These are phyloP conservation scores for Asobara japonica DNA, from an alignment of 1,140 invertebrate species.

Conservation along the genomic window DNA sequence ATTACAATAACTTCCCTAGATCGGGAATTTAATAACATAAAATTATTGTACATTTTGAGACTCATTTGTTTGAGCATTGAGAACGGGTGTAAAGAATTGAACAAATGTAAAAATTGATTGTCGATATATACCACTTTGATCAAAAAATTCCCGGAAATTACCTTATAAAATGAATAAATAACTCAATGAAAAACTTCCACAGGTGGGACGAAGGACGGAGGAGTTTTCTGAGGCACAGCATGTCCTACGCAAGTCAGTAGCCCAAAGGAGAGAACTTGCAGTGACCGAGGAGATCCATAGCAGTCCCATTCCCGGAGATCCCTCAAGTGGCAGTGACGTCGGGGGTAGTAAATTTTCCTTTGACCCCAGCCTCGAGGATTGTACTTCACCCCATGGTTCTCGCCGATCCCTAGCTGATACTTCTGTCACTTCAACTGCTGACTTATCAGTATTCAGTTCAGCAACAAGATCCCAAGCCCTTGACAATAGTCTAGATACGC, in stretches of 20 bases:
- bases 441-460: constrained; percentile 82
- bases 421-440: constrained; percentile 83
- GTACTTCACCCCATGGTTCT: constrained; percentile 75
- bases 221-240: constrained; percentile 79
- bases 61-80: too few species aligned
- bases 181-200: constrained; percentile 7
- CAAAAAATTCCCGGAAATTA: too few species aligned
- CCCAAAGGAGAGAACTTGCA: constrained; percentile 68
- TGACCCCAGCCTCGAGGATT: constrained; percentile 75
- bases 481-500: constrained; percentile 79
- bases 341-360: constrained; percentile 74
- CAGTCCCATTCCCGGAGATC: constrained; percentile 55
- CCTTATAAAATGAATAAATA: too few species aligned
- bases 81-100: too few species aligned
- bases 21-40: too few species aligned
- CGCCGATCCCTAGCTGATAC: constrained; percentile 82
- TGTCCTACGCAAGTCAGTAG: constrained; percentile 62
- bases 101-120: too few species aligned
- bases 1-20: too few species aligned
- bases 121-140: too few species aligned
- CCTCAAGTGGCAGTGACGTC: constrained; percentile 56
- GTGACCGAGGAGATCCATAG: constrained; percentile 55
- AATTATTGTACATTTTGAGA: too few species aligned
- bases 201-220: constrained; percentile 78
- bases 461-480: constrained; percentile 76